A percentile compares a stretch with the other conserved stretches of the same genome.
These are phyloP conservation scores for Hirtodrosophila histrioides DNA, from an alignment of 2,888 invertebrate genomes.

Conservation along the genomic window DNA sequence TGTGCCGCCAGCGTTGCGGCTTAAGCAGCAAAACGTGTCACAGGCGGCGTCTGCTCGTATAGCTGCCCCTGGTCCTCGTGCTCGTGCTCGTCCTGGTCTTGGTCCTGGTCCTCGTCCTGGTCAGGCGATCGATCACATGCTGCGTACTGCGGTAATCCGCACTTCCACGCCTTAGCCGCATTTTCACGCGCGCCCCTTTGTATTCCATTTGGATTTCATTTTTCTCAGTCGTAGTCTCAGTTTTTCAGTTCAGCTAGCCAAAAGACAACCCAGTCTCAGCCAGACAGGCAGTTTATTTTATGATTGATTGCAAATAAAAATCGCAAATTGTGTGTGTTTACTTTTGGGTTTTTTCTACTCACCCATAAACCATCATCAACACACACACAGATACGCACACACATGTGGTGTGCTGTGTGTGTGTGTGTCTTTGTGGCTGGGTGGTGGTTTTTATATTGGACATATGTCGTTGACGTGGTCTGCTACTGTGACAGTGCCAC, in stretches of 20 bases:
- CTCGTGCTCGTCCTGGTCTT: slow-evolving; percentile 10
- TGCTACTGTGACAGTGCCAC: slow-evolving; percentile 47
- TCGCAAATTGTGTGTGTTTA: slow-evolving; percentile 75
- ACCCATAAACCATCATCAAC: slow-evolving; percentile 28
- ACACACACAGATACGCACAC: slow-evolving; percentile 12
- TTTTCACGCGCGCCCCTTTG: slow-evolving; percentile 74
- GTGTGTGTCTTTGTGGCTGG: slow-evolving; percentile 26
- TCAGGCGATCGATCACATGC: slow-evolving; percentile 80
- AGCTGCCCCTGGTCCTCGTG: slow-evolving; percentile 27
- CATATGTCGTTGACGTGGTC: slow-evolving; percentile 71
- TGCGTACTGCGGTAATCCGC: slow-evolving; percentile 79
- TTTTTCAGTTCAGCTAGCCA: background rate
- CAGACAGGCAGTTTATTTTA: slow-evolving; percentile 76
- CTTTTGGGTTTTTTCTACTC: slow-evolving; percentile 61
- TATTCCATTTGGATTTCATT: slow-evolving; percentile 27
- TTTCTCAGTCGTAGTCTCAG: background rate
- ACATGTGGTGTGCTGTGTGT: slow-evolving; percentile 33
- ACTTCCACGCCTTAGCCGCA: slow-evolving; percentile 80
- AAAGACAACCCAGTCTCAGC: slow-evolving; percentile 10
- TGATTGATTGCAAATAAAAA: slow-evolving; percentile 81
- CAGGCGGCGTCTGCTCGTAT: slow-evolving; percentile 62
- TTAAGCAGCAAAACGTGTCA: slow-evolving; percentile 74
- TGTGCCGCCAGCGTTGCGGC: slow-evolving; percentile 51
- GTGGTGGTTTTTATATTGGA: slow-evolving; percentile 59
- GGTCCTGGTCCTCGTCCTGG: slow-evolving; percentile 19